phyloP scores from a whole-genome alignment of 2,888 invertebrate species.

The Rosalia funebris region DNA sequence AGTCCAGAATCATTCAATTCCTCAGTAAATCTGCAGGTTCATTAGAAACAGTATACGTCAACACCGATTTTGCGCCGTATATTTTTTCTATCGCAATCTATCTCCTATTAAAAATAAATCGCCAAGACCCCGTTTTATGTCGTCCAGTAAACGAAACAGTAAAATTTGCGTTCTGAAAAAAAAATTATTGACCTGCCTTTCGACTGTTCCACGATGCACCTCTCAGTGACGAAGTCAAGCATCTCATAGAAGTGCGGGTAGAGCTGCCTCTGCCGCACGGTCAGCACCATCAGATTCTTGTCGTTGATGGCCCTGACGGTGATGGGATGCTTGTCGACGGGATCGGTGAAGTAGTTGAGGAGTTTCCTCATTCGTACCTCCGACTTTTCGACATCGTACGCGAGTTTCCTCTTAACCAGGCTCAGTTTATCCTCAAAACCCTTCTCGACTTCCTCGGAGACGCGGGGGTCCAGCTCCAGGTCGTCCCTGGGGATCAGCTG shows the following conservation, averaged over 20 bases:
- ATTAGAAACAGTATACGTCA: too few species aligned
- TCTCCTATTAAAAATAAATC: too few species aligned
- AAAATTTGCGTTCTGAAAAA: background rate
- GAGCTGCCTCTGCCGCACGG: conserved; percentile 73
- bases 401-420: conserved; percentile 72
- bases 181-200: conserved; percentile 67
- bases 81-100: too few species aligned
- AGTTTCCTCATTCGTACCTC: conserved; percentile 65
- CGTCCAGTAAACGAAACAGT: too few species aligned
- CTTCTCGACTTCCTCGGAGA: conserved; percentile 70
- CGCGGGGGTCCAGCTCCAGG: conserved; percentile 75
- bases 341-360: conserved; percentile 70
- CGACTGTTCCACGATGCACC: conserved; percentile 69
- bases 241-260: conserved; percentile 68
- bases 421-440: conserved; percentile 71
- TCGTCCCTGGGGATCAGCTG: conserved; percentile 70
- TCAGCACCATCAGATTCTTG: conserved; percentile 64
- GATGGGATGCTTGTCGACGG: conserved; percentile 74
- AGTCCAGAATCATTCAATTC: too few species aligned
- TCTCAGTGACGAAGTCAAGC: conserved; percentile 68
- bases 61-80: too few species aligned
- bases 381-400: conserved; percentile 77
- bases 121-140: too few species aligned
- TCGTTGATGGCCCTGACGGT: conserved; percentile 69
- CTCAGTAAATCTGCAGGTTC: too few species aligned